phyloP scores from a whole-genome alignment of 2,113 vertebrate genomes.

The Megaceryle maxima region DNA sequence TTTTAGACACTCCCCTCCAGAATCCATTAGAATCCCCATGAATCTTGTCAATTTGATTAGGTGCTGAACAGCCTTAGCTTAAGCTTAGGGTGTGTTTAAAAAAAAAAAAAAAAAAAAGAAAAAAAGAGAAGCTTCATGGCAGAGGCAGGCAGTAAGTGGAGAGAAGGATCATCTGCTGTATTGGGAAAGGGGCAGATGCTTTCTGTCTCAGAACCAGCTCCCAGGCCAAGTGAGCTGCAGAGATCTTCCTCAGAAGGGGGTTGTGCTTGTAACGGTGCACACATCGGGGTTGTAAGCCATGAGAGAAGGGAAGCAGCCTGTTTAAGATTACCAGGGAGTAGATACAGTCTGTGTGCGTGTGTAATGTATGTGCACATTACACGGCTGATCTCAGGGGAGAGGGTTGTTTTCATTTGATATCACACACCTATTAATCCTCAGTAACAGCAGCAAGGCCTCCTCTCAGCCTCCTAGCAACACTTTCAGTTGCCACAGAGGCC shows the following conservation, averaged over 20 bases:
- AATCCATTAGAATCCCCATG: not conserved
- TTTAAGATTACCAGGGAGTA: not conserved
- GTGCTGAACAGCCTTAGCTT: not conserved
- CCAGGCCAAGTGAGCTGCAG: conserved; percentile 19
- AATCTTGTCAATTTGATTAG: not conserved
- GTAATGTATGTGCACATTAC: not conserved
- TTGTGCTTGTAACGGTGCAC: not conserved
- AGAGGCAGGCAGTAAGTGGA: not conserved
- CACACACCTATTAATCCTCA: conserved; percentile 70
- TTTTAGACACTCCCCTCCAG: too few species aligned
- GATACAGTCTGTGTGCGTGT: not conserved
- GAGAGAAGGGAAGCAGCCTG: not conserved
- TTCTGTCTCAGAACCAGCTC: conserved; percentile 25
- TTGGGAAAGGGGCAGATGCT: conserved; percentile 30
- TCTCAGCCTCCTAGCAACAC: conserved; percentile 77
- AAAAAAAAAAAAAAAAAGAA: not conserved
- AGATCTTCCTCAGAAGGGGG: not conserved
- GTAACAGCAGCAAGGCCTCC: conserved; percentile 57
- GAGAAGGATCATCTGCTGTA: conserved; percentile 5
- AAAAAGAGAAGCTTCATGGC: not conserved
- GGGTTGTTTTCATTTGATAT: conserved; percentile 66
- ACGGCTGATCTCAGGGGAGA: conserved; percentile 43
- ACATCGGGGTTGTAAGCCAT: not conserved
- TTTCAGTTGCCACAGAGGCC: conserved; percentile 24
- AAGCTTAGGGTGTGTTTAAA: not conserved